Conservation (phyloP, 2,888 invertebrate genomes). For the Cephus sareptanus region DNA sequence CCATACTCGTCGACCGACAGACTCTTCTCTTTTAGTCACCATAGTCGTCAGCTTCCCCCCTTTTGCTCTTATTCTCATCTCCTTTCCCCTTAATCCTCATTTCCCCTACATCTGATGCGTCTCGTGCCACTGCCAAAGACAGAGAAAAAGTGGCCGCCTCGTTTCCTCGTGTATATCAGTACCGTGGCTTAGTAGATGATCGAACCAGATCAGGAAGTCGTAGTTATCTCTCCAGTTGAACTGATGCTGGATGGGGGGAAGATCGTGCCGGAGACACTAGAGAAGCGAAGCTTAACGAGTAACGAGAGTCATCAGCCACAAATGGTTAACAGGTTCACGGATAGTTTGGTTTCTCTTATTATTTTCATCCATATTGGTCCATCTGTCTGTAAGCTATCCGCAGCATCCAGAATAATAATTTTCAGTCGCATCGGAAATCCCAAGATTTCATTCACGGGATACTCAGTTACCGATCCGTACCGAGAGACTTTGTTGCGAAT, state of each 20-base stretch:
- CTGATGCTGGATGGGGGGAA: neutral
- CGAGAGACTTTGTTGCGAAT: neutral
- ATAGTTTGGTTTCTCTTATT: neutral
- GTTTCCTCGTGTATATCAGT: constrained; percentile 25
- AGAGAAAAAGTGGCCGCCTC: constrained; percentile 34
- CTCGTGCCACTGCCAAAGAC: neutral
- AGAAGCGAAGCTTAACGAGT: constrained; percentile 1
- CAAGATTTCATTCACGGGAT: neutral
- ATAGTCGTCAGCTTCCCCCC: neutral
- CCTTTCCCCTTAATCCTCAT: neutral
- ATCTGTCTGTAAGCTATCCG: neutral
- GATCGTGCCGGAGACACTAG: neutral
- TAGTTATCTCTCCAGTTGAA: neutral
- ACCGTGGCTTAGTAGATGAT: constrained; percentile 22
- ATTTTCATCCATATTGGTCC: neutral
- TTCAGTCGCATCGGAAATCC: neutral
- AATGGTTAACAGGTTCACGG: neutral
- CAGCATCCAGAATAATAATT: neutral
- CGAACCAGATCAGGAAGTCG: constrained; percentile 33
- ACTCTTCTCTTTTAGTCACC: neutral
- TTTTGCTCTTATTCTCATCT: neutral
- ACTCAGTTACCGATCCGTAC: neutral
- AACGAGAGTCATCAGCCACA: neutral
- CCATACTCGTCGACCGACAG: constrained; percentile 1
- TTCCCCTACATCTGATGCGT: neutral